phyloP scores from a whole-genome alignment of 2,113 vertebrate genomes.

The Trochalopteron elliotii region DNA sequence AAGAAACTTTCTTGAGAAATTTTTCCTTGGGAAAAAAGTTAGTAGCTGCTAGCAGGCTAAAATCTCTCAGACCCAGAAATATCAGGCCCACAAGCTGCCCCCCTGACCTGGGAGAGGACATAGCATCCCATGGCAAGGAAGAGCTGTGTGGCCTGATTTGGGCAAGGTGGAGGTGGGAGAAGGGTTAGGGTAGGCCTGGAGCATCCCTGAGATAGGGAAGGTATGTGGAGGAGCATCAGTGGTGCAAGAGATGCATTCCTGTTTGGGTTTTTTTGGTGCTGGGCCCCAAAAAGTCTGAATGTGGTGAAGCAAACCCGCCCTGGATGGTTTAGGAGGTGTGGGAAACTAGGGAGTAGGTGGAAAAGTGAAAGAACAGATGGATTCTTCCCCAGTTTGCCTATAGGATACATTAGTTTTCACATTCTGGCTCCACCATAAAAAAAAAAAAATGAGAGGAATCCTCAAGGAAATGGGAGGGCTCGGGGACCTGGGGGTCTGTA shows the following conservation, averaged over 20 bases:
- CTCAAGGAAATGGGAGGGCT: background rate
- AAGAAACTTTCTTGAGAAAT: too few species aligned
- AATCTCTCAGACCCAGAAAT: too few species aligned
- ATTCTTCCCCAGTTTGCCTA: background rate
- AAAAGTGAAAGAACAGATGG: background rate
- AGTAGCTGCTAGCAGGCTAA: too few species aligned
- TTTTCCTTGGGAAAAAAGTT: too few species aligned
- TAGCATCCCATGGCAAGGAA: background rate
- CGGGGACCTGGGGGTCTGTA: background rate
- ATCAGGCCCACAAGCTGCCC: too few species aligned
- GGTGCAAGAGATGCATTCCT: rapidly evolving
- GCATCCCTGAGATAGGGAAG: background rate
- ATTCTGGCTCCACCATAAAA: rapidly evolving
- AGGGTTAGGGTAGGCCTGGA: background rate
- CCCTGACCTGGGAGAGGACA: too few species aligned
- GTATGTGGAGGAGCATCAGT: background rate
- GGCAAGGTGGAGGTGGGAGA: background rate
- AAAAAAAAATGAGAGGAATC: background rate
- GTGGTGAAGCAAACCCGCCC: rapidly evolving
- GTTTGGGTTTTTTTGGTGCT: background rate
- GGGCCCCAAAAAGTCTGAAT: background rate
- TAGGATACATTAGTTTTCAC: background rate
- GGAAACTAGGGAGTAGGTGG: background rate
- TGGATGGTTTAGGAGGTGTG: background rate
- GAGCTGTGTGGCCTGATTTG: background rate